Percentiles rank a stretch among this genome's conserved stretches.
phyloP scores from a whole-genome alignment of 2,797 vertebrate genomes.

The Aeoliscus strigatus region DNA sequence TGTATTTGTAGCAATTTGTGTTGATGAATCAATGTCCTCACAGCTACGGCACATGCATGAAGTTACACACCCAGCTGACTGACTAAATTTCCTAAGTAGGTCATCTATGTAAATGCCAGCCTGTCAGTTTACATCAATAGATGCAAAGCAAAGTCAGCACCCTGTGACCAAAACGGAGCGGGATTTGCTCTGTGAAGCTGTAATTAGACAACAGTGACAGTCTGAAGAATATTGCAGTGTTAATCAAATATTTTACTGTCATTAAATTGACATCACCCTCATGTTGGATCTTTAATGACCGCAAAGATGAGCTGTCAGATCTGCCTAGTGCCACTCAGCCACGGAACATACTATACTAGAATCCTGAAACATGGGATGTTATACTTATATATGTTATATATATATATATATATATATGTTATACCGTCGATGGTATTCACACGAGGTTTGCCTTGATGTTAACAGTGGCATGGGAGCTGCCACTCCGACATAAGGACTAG shows the following conservation, averaged over 20 bases:
- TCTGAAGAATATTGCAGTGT: constrained; percentile 11
- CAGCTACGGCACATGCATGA: constrained; percentile 49
- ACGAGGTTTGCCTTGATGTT: no score
- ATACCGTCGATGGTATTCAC: no score
- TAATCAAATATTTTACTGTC: constrained; percentile 2
- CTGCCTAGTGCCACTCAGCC: no score
- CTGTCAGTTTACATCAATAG: constrained; percentile 67
- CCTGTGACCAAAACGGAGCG: constrained; percentile 46
- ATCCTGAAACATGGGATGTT: no score
- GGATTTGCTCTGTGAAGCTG: constrained; percentile 11
- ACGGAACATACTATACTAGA: no score
- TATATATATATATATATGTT: no score
- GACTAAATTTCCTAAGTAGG: constrained; percentile 67
- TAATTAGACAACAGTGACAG: constrained; percentile 19
- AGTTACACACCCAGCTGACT: constrained; percentile 57
- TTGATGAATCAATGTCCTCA: constrained; percentile 29
- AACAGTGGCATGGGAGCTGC: no score
- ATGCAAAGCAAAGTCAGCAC: constrained; percentile 53
- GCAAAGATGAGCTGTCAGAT: no score
- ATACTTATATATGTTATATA: no score
- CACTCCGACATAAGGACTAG: no score
- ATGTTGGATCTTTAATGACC: no score
- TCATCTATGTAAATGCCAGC: constrained; percentile 71
- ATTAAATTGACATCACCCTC: no score
- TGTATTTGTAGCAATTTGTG: constrained; percentile 23